Evolutionary conservation across 2,113 vertebrate species (phyloP).

Genomic region (Chaenogobius annularis): DNA sequence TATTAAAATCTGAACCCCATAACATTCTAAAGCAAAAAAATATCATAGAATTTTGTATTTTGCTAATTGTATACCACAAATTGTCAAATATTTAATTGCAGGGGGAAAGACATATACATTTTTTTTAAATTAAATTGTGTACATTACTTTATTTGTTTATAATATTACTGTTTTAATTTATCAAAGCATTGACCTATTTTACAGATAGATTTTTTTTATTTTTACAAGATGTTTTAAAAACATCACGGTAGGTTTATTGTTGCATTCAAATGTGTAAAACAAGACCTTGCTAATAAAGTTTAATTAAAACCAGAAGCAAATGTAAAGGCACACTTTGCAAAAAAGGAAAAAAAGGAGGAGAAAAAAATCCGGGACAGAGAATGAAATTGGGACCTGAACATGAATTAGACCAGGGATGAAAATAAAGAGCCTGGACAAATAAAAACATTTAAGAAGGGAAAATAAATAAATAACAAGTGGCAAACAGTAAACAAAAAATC

Average conservation of each 20-base stretch:
- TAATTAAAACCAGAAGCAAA: constrained; percentile 2
- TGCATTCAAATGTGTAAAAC: constrained; percentile 11
- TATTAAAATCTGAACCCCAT: background rate
- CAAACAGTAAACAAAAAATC: no score
- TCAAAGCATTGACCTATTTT: background rate
- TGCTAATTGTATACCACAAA: no score
- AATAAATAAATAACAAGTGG: no score
- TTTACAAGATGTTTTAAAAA: constrained; percentile 10
- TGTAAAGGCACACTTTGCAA: background rate
- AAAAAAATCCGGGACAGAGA: background rate
- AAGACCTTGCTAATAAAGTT: constrained; percentile 1
- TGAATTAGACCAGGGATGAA: no score
- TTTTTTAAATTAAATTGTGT: background rate
- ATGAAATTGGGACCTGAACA: background rate
- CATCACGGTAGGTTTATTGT: background rate
- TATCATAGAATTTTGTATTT: no score
- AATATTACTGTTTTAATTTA: background rate
- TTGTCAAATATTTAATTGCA: no score
- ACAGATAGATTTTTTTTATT: background rate
- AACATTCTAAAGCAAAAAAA: no score
- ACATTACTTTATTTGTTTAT: background rate
- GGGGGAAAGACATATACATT: background rate
- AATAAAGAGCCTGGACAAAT: no score
- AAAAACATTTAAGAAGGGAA: no score
- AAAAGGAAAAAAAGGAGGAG: background rate